Base-by-base conservation (phyloP, 2,113 vertebrate species). In the Seriola quinqueradiata region DNA sequence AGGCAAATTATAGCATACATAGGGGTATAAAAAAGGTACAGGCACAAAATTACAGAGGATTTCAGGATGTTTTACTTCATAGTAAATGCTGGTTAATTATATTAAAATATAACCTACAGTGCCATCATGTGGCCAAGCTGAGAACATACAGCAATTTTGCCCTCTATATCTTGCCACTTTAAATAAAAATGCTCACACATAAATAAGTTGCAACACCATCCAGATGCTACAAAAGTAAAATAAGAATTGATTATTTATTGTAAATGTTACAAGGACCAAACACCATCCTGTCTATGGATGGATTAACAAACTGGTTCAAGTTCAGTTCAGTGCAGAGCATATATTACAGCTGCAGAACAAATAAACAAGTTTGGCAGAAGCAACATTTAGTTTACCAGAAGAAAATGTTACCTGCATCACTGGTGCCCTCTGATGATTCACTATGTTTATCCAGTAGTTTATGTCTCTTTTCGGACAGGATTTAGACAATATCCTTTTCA, bases 111-210 rank as follows among this genome's bases (percentile, higher is more conserved):
- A 36, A 21, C 55, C 46, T 74, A 48, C 28, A 69, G 65, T 40
- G 84, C 83, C 90, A 77, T 84, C 91, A 40, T 83, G 70, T 86
- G 91, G 90, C 38, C 54, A 70, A 2, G 14, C 0, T 10, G 12
- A 11, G 34, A 17, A 66, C 66, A 4, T 83, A 34, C 76, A 17
- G 9, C 52, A n/a, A 5, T 21, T 40, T 68, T n/a, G 5, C 58
- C 25, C 0, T 11, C 16, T 36, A 5, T 38, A 21, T n/a, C 11
- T 36, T 3, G 19, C 23, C 40, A 50, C 25, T 19, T 19, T 6
- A 8, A 48, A 42, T 9, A 60, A 1, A 52, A 52, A 19, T 21
- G 17, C 19, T 50, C 7, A 19, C 17, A 19, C 48, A 50, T 54
- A 23, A 21, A 21, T 52, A n/a, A 8, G 8, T 50, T 19, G 5